A percentile compares a stretch with the other conserved stretches of the same genome.
Evolutionary conservation across 2,888 invertebrate species (phyloP).

Genomic region (Gryllus longicercus): DNA sequence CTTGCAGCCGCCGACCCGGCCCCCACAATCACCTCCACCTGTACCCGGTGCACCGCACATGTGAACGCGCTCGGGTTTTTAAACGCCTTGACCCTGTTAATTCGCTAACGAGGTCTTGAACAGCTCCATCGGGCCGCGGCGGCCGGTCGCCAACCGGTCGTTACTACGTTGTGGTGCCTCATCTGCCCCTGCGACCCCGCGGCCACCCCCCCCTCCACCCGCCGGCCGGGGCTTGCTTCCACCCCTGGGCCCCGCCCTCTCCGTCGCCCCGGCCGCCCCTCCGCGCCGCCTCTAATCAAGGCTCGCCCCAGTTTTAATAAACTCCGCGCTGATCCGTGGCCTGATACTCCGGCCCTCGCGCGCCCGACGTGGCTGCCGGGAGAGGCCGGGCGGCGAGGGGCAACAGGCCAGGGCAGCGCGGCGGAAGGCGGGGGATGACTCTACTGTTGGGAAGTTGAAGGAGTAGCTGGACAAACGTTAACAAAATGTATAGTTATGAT

Average conservation of each 20-base stretch:
- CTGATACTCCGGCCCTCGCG: neutral
- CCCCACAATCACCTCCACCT: too few relatives aligned
- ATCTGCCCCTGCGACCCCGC: neutral
- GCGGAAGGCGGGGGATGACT: too few relatives aligned
- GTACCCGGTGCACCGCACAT: too few relatives aligned
- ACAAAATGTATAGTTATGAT: too few relatives aligned
- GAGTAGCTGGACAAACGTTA: too few relatives aligned
- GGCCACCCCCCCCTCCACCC: neutral
- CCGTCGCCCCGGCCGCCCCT: neutral
- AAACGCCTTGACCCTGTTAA: too few relatives aligned
- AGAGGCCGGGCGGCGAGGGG: neutral
- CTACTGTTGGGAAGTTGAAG: too few relatives aligned
- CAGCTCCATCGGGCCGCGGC: too few relatives aligned
- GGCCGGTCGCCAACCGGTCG: too few relatives aligned
- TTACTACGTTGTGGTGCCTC: neutral
- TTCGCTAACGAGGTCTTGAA: too few relatives aligned
- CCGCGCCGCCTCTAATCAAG: slow-evolving; percentile 3
- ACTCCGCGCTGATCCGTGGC: neutral
- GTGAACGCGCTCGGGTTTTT: too few relatives aligned
- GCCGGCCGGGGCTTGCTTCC: neutral
- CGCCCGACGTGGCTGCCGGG: neutral
- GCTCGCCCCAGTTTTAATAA: slow-evolving; percentile 17
- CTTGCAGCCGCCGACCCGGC: too few relatives aligned
- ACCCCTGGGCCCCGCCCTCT: neutral
- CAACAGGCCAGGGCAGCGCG: neutral